Base-by-base conservation (phyloP, 1,140 invertebrate genomes). In the Akabosia matsudoensis region DNA sequence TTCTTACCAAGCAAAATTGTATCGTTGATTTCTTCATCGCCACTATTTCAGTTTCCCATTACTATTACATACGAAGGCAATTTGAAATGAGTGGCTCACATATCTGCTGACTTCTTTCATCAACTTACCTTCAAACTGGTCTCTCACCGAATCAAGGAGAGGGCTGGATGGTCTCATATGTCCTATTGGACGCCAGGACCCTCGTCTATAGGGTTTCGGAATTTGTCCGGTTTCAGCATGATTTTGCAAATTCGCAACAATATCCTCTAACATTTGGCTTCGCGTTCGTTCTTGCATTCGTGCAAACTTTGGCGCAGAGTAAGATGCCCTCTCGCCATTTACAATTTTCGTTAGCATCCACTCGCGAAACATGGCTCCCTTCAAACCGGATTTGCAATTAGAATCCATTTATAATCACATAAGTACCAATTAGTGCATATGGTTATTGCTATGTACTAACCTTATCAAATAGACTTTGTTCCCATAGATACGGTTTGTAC, bases 311-410 rank as follows among this genome's bases (percentile, higher is more conserved):
- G 96, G 94, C 2, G 97, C 95, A 14, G 95, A 97, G 83, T 98
- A 98, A 76, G 94, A 96, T 0, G 97, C 96, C 76, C 96, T 88
- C 84, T 99, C 97, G 0, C 96, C 97, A 82, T 99, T 98, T 0
- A 99, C 96, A 67, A 98, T 94, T 86, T 98, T 99, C 1, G 97
- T 97, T 3, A 98, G 87, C 24, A 98, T 87, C 93, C 97, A 98
- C 85, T 98, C 96, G 33, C 94, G 90, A 84, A 91, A 92, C 87
- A 92, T 91, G 61, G 92, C 89, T 33, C 95, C 95, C 88, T 80
- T 45, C 18, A 56, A 54, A 54, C n/a, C 18, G 37, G 37, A 45
- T 45, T 45, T 45, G 7, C 37, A 45, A 10, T 7, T 45, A 10
- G 18, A 45, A 45, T 45, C 7, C 37, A 45, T 10, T 10, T 18